Evolutionary conservation across 1,140 invertebrate species (phyloP).

Genomic region (Vanessa tameamea): DNA sequence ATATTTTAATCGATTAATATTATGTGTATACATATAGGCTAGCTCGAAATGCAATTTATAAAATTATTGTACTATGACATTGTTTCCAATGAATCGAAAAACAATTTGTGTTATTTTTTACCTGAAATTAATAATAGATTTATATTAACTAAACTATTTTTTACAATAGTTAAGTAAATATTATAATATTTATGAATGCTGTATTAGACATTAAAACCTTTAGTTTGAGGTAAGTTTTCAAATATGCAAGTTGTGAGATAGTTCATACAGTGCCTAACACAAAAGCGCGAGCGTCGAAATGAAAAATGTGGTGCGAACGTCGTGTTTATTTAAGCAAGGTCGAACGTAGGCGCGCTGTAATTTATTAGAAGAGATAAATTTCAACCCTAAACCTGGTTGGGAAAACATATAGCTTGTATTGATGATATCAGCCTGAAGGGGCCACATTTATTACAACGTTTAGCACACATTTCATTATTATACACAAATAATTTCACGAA

Average conservation of each 20-base stretch:
- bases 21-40: no score
- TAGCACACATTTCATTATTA: neutral
- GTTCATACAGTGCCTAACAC: constrained; percentile 7
- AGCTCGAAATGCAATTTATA: no score
- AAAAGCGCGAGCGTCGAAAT: constrained; percentile 30
- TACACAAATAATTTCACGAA: neutral
- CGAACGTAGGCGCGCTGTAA: constrained; percentile 55
- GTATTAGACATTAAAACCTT: no score
- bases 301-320: constrained; percentile 69
- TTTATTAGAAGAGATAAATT: constrained; percentile 74
- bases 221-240: neutral
- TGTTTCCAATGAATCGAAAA: no score
- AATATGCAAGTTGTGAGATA: neutral
- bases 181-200: no score
- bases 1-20: no score
- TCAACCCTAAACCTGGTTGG: constrained; percentile 54
- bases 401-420: constrained; percentile 59
- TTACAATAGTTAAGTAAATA: no score
- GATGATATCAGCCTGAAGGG: constrained; percentile 52
- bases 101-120: no score
- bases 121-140: no score
- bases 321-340: constrained; percentile 71
- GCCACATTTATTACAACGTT: constrained; percentile 28
- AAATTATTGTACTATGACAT: no score
- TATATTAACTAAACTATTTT: no score